phyloP scores from a whole-genome alignment of 2,113 vertebrate genomes.

The Octodon degus region DNA sequence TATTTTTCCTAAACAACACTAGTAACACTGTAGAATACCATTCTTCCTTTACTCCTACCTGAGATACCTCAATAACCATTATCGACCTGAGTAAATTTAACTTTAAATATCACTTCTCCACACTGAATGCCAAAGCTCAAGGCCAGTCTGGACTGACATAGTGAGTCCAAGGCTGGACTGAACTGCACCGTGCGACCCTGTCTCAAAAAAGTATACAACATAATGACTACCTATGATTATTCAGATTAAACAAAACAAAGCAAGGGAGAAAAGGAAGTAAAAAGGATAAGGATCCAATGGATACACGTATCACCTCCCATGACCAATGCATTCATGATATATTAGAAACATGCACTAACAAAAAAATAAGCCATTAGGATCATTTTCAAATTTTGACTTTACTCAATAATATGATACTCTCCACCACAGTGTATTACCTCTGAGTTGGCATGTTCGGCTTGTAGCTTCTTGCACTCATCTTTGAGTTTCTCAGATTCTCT shows the following conservation, averaged over 20 bases:
- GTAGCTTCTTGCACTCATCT: constrained; percentile 92
- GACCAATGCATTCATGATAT: neutral
- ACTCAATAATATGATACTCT: neutral
- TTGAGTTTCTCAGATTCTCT: constrained; percentile 94
- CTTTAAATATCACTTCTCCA: constrained; percentile 47
- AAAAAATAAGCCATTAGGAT: neutral
- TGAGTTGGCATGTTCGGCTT: constrained; percentile 90
- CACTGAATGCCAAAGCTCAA: neutral
- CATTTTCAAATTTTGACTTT: constrained; percentile 31
- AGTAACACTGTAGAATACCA: neutral
- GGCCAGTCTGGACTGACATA: neutral
- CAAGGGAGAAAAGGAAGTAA: neutral
- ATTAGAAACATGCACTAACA: neutral
- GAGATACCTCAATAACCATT: constrained; percentile 36
- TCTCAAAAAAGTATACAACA: neutral
- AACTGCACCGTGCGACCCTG: neutral
- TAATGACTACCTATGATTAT: neutral
- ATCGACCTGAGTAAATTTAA: constrained; percentile 53
- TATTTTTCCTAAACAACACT: constrained; percentile 16
- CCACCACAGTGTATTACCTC: constrained; percentile 89
- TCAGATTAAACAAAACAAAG: constrained; percentile 30
- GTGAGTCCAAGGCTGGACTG: neutral
- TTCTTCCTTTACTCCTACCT: constrained; percentile 8
- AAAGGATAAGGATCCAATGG: neutral
- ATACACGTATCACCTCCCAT: neutral